These are phyloP conservation scores for Nematopogon swammerdamellus DNA, from an alignment of 2,888 invertebrate species.

Conservation along the genomic window DNA sequence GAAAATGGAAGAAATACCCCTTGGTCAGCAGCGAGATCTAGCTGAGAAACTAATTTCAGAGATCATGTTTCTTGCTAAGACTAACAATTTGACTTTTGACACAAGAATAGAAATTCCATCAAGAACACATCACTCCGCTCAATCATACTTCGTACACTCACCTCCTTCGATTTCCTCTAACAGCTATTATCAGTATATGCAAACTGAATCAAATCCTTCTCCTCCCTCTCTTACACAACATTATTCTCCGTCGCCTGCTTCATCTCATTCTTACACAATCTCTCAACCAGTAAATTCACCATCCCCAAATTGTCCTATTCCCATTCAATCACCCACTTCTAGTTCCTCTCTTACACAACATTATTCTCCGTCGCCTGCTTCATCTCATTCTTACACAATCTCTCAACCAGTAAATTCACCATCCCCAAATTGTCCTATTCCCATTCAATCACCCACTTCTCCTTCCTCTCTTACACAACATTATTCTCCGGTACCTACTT, in stretches of 20 bases:
- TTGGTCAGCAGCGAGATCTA: no score
- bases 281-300: constrained; percentile 1
- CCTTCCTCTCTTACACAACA: background rate
- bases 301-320: constrained; percentile 1
- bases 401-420: background rate
- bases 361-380: background rate
- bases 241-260: background rate
- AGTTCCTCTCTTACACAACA: background rate
- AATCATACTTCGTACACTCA: background rate
- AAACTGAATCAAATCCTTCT: background rate
- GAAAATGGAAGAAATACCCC: no score
- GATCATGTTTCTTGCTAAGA: no score
- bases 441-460: constrained; percentile 1
- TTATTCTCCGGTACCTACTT: background rate
- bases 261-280: background rate
- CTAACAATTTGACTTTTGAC: no score
- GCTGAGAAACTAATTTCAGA: no score
- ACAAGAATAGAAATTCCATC: no score
- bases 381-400: background rate
- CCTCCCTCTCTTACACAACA: constrained; percentile 1
- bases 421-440: constrained; percentile 1
- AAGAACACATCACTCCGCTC: no score
- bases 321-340: constrained; percentile 1
- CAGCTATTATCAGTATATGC: background rate
- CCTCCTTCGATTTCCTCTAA: background rate